Evolutionary conservation across 2,888 invertebrate genomes (phyloP).

Genomic region (Syrista parreyssii): DNA sequence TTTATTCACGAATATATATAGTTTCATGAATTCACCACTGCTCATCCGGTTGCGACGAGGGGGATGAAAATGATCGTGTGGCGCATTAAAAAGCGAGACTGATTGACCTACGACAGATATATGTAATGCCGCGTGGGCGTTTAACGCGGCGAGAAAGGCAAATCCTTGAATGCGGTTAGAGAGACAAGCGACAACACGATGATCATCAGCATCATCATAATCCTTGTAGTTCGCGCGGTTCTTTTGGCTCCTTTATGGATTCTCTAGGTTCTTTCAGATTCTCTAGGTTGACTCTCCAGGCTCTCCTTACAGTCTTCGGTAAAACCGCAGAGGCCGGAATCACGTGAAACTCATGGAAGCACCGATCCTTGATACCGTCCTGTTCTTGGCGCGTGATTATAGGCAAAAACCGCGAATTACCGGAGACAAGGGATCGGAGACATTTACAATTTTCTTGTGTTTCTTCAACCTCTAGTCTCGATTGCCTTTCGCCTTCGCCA

Average conservation of each 20-base stretch:
- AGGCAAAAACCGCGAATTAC: background rate
- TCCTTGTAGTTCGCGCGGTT: background rate
- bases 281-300: slow-evolving; percentile 16
- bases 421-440: background rate
- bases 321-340: slow-evolving; percentile 57
- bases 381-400: background rate
- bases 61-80: no score
- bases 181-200: slow-evolving; percentile 8
- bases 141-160: slow-evolving; percentile 44
- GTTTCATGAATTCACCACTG: no score
- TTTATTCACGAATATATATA: no score
- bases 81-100: background rate
- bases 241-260: background rate
- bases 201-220: background rate
- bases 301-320: slow-evolving; percentile 26
- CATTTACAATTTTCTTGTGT: background rate
- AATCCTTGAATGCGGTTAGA: slow-evolving; percentile 56
- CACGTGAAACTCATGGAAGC: slow-evolving; percentile 51
- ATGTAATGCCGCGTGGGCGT: slow-evolving; percentile 27
- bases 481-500: background rate
- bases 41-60: no score
- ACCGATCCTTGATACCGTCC: slow-evolving; percentile 1
- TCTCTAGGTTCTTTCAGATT: background rate
- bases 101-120: background rate
- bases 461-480: background rate